Conservation (phyloP, 2,888 invertebrate species). For the Patella ulyssiponensis region DNA sequence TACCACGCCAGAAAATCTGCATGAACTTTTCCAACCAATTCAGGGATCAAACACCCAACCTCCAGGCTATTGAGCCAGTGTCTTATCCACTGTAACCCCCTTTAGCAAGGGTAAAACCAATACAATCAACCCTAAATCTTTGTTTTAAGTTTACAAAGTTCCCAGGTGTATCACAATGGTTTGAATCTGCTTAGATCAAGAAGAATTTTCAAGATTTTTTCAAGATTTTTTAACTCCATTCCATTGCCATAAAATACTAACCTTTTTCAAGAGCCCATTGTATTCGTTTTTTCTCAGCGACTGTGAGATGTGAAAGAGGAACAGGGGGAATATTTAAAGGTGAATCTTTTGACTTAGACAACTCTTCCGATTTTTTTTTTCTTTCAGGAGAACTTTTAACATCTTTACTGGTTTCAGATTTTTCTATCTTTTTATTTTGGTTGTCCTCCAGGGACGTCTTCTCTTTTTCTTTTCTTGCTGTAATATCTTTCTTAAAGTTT, state of each 20-base stretch:
- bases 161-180: no score
- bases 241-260: slow-evolving; percentile 69
- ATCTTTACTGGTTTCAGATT: slow-evolving; percentile 29
- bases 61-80: no score
- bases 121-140: no score
- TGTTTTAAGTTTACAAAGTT: no score
- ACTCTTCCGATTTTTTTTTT: slow-evolving; percentile 15
- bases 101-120: no score
- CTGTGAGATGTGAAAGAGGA: slow-evolving; percentile 59
- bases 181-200: no score
- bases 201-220: no score
- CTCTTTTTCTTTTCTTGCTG: slow-evolving; percentile 4
- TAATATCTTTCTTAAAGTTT: slow-evolving; percentile 11
- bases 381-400: neutral
- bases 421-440: slow-evolving; percentile 25
- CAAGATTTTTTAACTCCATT: no score
- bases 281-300: slow-evolving; percentile 87
- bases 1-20: no score
- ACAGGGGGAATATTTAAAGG: slow-evolving; percentile 47
- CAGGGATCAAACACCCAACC: no score
- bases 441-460: slow-evolving; percentile 15
- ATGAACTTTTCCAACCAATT: no score
- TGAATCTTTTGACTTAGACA: slow-evolving; percentile 23
- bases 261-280: slow-evolving; percentile 96
- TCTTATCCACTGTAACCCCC: no score